Conservation (phyloP, 2,888 invertebrate species). For the Crocallis elinguaria region DNA sequence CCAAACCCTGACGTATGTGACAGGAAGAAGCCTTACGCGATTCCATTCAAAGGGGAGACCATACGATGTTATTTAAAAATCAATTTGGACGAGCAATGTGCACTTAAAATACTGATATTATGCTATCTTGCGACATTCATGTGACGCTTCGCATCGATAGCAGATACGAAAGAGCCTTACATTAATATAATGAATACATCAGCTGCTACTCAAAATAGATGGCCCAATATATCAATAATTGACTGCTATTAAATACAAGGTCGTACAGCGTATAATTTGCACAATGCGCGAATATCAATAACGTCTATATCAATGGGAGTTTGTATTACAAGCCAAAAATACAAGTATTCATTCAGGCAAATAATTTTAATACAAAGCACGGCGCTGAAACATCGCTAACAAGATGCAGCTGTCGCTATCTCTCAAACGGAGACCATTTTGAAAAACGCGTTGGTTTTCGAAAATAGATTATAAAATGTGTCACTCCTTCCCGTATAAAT, state of each 20-base stretch:
- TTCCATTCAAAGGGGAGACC: conserved; percentile 65
- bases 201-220: conserved; percentile 64
- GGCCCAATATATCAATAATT: conserved; percentile 69
- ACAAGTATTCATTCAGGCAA: conserved; percentile 70
- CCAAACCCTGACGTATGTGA: conserved; percentile 81
- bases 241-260: conserved; percentile 66
- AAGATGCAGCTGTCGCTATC: conserved; percentile 81
- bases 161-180: conserved; percentile 36
- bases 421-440: conserved; percentile 76
- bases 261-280: conserved; percentile 69
- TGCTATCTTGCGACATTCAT: conserved; percentile 43
- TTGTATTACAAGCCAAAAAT: conserved; percentile 52
- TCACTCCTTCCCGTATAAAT: conserved; percentile 83
- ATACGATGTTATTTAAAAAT: conserved; percentile 70
- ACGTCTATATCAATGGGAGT: conserved; percentile 60
- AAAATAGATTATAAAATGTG: conserved; percentile 84
- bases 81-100: conserved; percentile 65
- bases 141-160: conserved; percentile 48
- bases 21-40: conserved; percentile 72
- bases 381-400: conserved; percentile 73
- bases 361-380: conserved; percentile 77
- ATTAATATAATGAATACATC: conserved; percentile 66
- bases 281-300: conserved; percentile 65
- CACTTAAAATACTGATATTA: conserved; percentile 55
- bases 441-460: conserved; percentile 81